These are phyloP conservation scores for Chironomus striatipennis DNA, from an alignment of 1,140 invertebrate genomes.

Conservation along the genomic window DNA sequence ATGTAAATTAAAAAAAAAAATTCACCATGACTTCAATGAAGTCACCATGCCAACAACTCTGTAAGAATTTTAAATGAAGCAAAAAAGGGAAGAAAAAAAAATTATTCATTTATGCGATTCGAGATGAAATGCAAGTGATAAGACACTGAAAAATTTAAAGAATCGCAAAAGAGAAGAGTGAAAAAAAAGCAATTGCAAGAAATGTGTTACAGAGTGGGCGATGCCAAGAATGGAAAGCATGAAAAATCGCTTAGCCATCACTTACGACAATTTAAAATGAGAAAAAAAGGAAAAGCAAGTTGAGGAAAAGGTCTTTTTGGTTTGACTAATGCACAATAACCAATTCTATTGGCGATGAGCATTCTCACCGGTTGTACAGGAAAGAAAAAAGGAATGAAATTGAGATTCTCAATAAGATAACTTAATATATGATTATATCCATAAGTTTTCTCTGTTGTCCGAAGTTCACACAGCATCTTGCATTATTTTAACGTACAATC, in stretches of 20 bases:
- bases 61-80: too few species aligned
- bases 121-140: background rate
- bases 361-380: background rate
- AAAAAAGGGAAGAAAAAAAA: background rate
- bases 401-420: conserved; percentile 2
- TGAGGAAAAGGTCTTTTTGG: background rate
- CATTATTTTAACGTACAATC: background rate
- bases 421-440: conserved; percentile 17
- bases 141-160: background rate
- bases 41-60: too few species aligned
- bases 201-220: background rate
- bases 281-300: background rate
- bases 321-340: background rate
- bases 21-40: too few species aligned
- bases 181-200: background rate
- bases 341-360: background rate
- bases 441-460: background rate
- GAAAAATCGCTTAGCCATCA: conserved; percentile 6
- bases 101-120: background rate
- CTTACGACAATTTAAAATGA: background rate
- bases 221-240: background rate
- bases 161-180: background rate
- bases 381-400: background rate
- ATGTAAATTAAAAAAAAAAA: too few species aligned
- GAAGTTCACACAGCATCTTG: background rate